Evolutionary conservation across 2,888 invertebrate genomes (phyloP).

Genomic region (Drosophila ezoana): DNA sequence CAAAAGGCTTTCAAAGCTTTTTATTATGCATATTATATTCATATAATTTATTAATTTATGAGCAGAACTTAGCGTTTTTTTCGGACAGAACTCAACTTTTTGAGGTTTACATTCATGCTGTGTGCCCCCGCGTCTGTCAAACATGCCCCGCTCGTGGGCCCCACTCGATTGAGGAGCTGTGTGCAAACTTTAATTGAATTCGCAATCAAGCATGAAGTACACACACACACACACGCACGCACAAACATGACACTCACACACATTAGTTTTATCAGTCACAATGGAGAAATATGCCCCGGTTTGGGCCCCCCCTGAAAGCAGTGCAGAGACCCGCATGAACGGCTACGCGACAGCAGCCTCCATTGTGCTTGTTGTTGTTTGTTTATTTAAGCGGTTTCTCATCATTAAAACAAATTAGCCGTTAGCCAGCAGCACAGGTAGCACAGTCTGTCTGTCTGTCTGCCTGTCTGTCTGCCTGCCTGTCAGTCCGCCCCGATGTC

Average conservation of each 20-base stretch:
- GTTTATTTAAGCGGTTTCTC: conserved; percentile 77
- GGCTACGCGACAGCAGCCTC: conserved; percentile 32
- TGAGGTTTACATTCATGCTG: conserved; percentile 22
- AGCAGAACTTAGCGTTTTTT: conserved; percentile 1
- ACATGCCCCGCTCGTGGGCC: conserved; percentile 4
- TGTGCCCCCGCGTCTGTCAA: conserved; percentile 6
- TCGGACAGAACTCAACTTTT: conserved; percentile 16
- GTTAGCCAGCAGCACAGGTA: conserved; percentile 60
- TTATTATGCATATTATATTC: conserved; percentile 29
- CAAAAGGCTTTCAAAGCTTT: conserved; percentile 28
- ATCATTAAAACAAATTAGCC: conserved; percentile 81
- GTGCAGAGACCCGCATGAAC: conserved; percentile 39
- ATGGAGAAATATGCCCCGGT: conserved; percentile 23
- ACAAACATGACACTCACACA: conserved; percentile 23
- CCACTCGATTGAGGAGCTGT: conserved; percentile 33
- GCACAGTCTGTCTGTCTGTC: background rate
- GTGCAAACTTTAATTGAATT: conserved; percentile 80
- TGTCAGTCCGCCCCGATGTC: conserved; percentile 11
- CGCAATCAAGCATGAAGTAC: conserved; percentile 80
- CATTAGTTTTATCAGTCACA: conserved; percentile 57
- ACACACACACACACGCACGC: conserved; percentile 29
- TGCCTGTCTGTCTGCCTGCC: conserved; percentile 3
- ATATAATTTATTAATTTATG: conserved; percentile 39
- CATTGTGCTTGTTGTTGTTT: conserved; percentile 50
- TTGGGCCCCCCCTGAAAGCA: conserved; percentile 4